phyloP scores from a whole-genome alignment of 2,888 invertebrate species.

The Drosophila peninsularis region DNA sequence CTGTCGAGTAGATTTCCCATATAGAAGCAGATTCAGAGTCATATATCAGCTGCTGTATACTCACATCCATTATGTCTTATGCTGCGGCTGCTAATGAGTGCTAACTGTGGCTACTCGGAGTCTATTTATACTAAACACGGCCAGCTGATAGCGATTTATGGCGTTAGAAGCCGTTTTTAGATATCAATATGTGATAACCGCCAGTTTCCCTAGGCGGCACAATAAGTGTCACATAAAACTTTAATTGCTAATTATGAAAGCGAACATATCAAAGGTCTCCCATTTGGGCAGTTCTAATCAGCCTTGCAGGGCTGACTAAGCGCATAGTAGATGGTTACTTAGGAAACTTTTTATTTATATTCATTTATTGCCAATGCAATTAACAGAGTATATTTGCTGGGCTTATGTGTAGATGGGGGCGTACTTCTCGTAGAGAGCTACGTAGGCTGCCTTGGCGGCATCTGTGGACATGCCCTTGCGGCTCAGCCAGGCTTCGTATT shows the following conservation, averaged over 20 bases:
- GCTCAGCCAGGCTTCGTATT: slow-evolving; percentile 95
- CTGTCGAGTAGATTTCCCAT: slow-evolving; percentile 80
- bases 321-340: slow-evolving; percentile 1
- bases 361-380: slow-evolving; percentile 32
- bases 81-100: slow-evolving; percentile 44
- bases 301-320: slow-evolving; percentile 33
- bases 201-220: slow-evolving; percentile 15
- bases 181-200: slow-evolving; percentile 51
- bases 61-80: slow-evolving; percentile 65
- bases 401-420: slow-evolving; percentile 85
- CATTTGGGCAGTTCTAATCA: slow-evolving; percentile 17
- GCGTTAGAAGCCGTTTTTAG: slow-evolving; percentile 19
- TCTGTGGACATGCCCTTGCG: slow-evolving; percentile 92
- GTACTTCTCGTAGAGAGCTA: slow-evolving; percentile 88
- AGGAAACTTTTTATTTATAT: slow-evolving; percentile 2
- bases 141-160: slow-evolving; percentile 48
- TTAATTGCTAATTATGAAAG: slow-evolving; percentile 39
- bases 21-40: slow-evolving; percentile 1
- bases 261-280: slow-evolving; percentile 42
- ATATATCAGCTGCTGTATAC: slow-evolving; percentile 25
- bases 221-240: slow-evolving; percentile 22
- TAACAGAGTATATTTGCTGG: not conserved
- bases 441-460: slow-evolving; percentile 92
- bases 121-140: slow-evolving; percentile 40
- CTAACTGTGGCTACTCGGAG: slow-evolving; percentile 1